These are phyloP conservation scores for Sus cebifrons DNA, from an alignment of 2,797 vertebrate genomes.

Conservation along the genomic window DNA sequence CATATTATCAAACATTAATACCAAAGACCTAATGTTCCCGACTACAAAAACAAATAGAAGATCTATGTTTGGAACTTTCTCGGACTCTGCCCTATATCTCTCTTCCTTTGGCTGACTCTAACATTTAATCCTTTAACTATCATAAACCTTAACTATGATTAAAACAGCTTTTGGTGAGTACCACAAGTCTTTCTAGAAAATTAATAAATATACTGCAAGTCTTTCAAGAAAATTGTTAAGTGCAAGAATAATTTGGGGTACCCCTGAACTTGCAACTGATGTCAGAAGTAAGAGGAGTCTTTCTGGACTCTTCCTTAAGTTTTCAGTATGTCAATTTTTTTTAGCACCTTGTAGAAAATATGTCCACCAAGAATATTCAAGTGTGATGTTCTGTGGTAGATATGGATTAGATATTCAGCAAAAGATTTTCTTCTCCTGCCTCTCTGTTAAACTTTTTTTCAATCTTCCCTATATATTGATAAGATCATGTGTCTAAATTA, in stretches of 20 bases:
- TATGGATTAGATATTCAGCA: not conserved
- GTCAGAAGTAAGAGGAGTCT: not conserved
- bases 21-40: not conserved
- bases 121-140: not conserved
- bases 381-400: not conserved
- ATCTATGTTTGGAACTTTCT: not conserved
- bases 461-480: not conserved
- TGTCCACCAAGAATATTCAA: not conserved
- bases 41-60: not conserved
- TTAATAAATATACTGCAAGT: not conserved
- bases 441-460: not conserved
- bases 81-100: not conserved
- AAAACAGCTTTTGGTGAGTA: not conserved
- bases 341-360: not conserved
- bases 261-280: not conserved
- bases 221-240: not conserved
- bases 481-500: not conserved
- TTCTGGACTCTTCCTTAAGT: not conserved
- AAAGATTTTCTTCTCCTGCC: not conserved
- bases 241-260: not conserved
- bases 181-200: not conserved
- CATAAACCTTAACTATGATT: not conserved
- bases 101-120: not conserved
- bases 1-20: not conserved
- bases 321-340: not conserved